phyloP scores from a whole-genome alignment of 23 tunicate genomes.

The Oikopleura dioica region DNA sequence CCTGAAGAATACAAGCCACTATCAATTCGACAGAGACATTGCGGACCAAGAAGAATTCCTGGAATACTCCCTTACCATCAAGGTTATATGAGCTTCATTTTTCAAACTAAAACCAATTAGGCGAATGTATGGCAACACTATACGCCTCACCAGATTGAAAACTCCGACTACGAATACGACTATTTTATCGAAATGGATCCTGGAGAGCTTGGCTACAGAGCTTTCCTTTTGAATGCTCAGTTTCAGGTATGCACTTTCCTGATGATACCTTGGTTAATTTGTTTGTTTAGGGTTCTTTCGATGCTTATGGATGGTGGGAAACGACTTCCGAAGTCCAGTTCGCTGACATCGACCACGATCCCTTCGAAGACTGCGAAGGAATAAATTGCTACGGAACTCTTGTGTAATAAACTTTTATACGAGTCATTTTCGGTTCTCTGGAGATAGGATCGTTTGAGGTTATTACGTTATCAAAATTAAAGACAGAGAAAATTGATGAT shows the following conservation, averaged over 20 bases:
- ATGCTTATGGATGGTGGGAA: background rate
- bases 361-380: background rate
- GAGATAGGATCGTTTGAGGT: too few relatives aligned
- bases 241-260: background rate
- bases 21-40: background rate
- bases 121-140: background rate
- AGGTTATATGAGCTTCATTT: too few relatives aligned
- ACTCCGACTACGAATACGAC: background rate
- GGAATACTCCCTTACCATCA: too few relatives aligned
- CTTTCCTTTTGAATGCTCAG: background rate
- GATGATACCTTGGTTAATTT: too few relatives aligned
- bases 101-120: background rate
- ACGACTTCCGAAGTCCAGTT: background rate
- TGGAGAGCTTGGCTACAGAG: background rate
- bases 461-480: too few relatives aligned
- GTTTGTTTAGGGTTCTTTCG: background rate
- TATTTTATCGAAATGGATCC: slow-evolving; percentile 9
- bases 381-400: background rate
- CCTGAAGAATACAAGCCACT: background rate
- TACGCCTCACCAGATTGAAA: background rate
- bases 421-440: too few relatives aligned
- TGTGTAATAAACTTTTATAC: too few relatives aligned
- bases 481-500: too few relatives aligned
- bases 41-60: background rate
- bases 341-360: background rate